Conservation (phyloP, 1,140 invertebrate species). For the Drosophila rufa region DNA sequence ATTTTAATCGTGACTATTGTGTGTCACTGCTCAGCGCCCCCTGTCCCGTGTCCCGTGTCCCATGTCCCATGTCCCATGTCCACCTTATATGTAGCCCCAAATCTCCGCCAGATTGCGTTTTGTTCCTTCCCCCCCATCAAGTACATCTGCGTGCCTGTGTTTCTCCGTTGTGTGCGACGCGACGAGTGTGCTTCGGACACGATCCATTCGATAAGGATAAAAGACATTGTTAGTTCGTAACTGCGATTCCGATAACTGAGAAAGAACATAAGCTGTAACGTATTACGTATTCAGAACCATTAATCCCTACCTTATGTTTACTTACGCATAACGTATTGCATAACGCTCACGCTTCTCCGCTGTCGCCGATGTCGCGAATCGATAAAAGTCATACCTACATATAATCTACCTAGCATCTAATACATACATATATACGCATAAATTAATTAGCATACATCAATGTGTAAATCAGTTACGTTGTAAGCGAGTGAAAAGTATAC, state of each 20-base stretch:
- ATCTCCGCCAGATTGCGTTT: slow-evolving; percentile 17
- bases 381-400: slow-evolving; percentile 69
- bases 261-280: slow-evolving; percentile 3
- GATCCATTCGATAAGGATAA: slow-evolving; percentile 45
- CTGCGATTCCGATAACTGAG: slow-evolving; percentile 12
- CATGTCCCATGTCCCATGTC: not conserved
- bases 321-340: slow-evolving; percentile 2
- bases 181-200: too few relatives aligned
- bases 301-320: slow-evolving; percentile 29
- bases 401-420: slow-evolving; percentile 8
- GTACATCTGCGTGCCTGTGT: slow-evolving; percentile 19
- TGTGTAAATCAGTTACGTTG: slow-evolving; percentile 46
- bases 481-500: slow-evolving; percentile 19
- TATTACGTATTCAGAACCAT: slow-evolving; percentile 1
- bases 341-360: slow-evolving; percentile 34
- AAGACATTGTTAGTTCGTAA: slow-evolving; percentile 75
- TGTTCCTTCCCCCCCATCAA: slow-evolving; percentile 10
- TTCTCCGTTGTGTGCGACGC: slow-evolving; percentile 8
- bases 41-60: not conserved
- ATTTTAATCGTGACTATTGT: slow-evolving; percentile 20
- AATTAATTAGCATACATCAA: slow-evolving; percentile 42
- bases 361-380: slow-evolving; percentile 30
- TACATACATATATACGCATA: slow-evolving; percentile 29
- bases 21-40: slow-evolving; percentile 18
- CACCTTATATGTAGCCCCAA: not conserved